phyloP scores from a whole-genome alignment of 2,797 vertebrate genomes.

The Lacerta agilis region DNA sequence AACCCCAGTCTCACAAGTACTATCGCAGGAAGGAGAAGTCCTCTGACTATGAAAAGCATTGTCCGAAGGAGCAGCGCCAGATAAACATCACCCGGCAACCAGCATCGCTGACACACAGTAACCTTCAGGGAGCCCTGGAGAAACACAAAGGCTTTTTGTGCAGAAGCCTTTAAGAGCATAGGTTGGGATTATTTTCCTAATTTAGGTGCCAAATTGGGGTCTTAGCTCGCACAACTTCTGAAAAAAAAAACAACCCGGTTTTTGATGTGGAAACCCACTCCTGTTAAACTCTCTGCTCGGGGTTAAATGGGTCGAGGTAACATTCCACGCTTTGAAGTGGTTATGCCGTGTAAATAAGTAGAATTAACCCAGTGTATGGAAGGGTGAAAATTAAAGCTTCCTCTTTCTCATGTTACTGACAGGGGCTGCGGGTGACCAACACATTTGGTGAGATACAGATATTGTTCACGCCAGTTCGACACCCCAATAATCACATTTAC shows the following conservation, averaged over 20 bases:
- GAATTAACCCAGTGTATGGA: neutral
- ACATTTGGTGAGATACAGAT: neutral
- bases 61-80: conserved; percentile 79
- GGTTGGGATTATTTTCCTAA: conserved; percentile 19
- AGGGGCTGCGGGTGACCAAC: too few relatives aligned
- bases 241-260: conserved; percentile 13
- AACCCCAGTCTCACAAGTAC: neutral
- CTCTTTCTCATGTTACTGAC: neutral
- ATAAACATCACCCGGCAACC: conserved; percentile 84
- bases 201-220: conserved; percentile 32
- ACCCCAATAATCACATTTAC: neutral
- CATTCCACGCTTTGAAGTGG: neutral
- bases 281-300: neutral
- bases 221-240: conserved; percentile 15
- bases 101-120: conserved; percentile 67
- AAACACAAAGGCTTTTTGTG: conserved; percentile 77
- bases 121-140: conserved; percentile 75
- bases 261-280: neutral
- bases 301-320: neutral
- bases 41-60: conserved; percentile 72
- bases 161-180: conserved; percentile 36
- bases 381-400: neutral
- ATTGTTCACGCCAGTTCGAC: neutral
- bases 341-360: neutral
- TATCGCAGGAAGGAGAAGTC: neutral